A percentile compares a stretch with the other conserved stretches of the same genome.
Evolutionary conservation across 2,113 vertebrate species (phyloP).

Genomic region (Toxostoma redivivum): DNA sequence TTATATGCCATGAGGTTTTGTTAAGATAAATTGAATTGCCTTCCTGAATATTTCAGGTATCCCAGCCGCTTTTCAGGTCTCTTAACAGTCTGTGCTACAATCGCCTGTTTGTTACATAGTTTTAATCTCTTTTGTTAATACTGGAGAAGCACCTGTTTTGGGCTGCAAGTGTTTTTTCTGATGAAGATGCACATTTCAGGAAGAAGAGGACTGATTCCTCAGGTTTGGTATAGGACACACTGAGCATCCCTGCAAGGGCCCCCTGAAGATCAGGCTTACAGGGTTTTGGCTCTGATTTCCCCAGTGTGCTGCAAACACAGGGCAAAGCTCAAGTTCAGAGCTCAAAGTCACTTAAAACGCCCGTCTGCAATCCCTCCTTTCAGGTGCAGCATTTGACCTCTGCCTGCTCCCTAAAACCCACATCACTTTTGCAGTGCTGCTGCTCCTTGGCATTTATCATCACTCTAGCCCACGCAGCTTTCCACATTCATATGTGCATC

Average conservation of each 20-base stretch:
- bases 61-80: neutral
- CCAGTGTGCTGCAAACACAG: neutral
- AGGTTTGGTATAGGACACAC: neutral
- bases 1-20: neutral
- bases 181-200: neutral
- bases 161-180: neutral
- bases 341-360: neutral
- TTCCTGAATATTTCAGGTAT: neutral
- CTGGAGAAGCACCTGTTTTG: neutral
- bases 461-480: neutral
- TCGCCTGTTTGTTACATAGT: neutral
- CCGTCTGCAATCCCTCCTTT: neutral
- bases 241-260: neutral
- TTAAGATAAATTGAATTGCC: neutral
- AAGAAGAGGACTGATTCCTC: neutral
- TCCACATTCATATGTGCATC: fast-evolving
- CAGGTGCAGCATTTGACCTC: neutral
- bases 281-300: neutral
- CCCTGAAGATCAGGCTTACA: neutral
- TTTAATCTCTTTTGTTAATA: neutral
- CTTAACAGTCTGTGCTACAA: neutral
- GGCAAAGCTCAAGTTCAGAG: neutral
- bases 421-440: neutral
- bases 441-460: neutral
- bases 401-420: neutral